These are phyloP conservation scores for Lamprologus tigripictilis DNA, from an alignment of 2,113 vertebrate species.

Conservation along the genomic window DNA sequence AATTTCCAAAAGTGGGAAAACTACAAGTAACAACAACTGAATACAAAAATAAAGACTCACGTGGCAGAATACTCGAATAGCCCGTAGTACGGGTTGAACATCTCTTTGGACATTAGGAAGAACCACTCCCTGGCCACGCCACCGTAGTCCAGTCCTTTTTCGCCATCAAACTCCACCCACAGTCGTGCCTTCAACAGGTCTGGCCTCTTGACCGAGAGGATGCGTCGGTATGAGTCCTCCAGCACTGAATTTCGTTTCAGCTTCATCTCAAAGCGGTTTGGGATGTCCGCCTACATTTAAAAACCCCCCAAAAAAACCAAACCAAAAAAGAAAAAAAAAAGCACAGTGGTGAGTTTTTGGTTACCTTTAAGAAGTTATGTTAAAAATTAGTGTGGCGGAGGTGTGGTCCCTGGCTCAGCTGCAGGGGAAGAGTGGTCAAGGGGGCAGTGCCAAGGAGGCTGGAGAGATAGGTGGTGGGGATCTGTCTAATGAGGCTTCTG, in stretches of 20 bases:
- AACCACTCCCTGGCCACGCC: constrained; percentile 97
- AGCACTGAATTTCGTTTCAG: constrained; percentile 83
- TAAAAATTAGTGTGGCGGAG: not conserved
- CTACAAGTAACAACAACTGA: not conserved
- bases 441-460: not conserved
- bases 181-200: constrained; percentile 93
- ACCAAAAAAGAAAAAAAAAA: not conserved
- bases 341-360: not conserved
- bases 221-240: constrained; percentile 92
- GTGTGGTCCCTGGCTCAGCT: not conserved
- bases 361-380: not conserved
- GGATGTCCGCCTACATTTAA: constrained; percentile 82
- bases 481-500: not conserved
- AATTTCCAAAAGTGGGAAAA: not conserved
- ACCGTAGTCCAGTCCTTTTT: constrained; percentile 95
- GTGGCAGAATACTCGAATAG: constrained; percentile 97
- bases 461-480: not conserved
- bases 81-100: constrained; percentile 99
- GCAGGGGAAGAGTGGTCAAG: not conserved
- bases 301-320: no score
- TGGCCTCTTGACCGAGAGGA: constrained; percentile 84
- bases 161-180: constrained; percentile 97
- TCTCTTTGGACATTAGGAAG: constrained; percentile 97
- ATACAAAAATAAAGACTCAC: constrained; percentile 71
- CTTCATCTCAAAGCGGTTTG: constrained; percentile 96